A percentile compares a stretch with the other conserved stretches of the same genome.
Conservation (phyloP, 2,797 vertebrate genomes). For the Halcyon leucocephala region DNA sequence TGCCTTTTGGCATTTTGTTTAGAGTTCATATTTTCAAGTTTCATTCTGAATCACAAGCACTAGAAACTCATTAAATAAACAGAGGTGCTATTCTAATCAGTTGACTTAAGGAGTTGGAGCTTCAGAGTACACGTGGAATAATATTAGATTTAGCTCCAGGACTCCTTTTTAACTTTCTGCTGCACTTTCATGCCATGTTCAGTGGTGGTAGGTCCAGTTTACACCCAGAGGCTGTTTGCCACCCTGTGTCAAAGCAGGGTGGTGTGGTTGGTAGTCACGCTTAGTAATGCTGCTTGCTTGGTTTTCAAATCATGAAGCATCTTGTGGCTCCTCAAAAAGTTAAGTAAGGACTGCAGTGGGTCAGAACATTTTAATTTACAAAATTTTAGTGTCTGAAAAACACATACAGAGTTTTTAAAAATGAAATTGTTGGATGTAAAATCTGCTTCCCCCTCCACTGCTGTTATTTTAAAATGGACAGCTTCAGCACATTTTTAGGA, state of each 20-base stretch:
- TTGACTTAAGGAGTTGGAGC: not conserved
- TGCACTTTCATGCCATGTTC: accelerated
- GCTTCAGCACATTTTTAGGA: not conserved
- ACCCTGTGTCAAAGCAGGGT: not conserved
- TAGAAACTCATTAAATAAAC: not conserved
- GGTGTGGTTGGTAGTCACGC: not conserved
- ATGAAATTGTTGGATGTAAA: not conserved
- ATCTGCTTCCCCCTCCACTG: not conserved
- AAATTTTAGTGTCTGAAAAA: not conserved
- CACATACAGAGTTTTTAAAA: not conserved
- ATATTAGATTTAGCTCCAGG: not conserved
- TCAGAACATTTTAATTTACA: not conserved
- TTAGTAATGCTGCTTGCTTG: not conserved
- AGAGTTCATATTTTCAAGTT: not conserved
- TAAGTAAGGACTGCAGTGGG: not conserved
- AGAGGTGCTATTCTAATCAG: not conserved
- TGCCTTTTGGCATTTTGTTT: not conserved
- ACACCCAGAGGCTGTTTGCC: accelerated
- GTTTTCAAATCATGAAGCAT: not conserved
- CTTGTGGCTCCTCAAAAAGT: not conserved
- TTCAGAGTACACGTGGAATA: not conserved
- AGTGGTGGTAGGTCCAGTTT: not conserved
- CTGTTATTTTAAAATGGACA: not conserved
- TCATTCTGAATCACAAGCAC: not conserved
- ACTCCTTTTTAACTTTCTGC: not conserved